Percentiles rank a stretch among this genome's conserved stretches.
Conservation (phyloP, 2,113 vertebrate genomes). For the Pseudorhombus dupliciocellatus region DNA sequence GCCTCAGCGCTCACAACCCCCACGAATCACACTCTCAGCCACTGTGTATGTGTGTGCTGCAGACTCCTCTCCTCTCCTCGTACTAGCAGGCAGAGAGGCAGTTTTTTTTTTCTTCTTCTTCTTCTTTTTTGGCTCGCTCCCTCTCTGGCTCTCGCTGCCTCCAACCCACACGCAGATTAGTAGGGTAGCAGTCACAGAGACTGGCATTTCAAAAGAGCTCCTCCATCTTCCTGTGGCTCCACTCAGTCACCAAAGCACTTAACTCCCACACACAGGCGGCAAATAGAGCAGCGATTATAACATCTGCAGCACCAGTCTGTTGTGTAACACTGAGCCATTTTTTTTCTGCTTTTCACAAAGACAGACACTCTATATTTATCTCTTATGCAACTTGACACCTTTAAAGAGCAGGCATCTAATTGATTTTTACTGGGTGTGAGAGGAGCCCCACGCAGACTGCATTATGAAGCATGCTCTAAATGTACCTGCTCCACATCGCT, state of each 20-base stretch:
- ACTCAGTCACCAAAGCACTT: conserved; percentile 58
- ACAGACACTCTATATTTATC: conserved; percentile 51
- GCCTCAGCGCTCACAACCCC: conserved; percentile 59
- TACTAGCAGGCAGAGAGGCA: conserved; percentile 32
- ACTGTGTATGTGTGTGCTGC: conserved; percentile 52
- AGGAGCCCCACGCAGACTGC: conserved; percentile 10
- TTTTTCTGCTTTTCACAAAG: conserved; percentile 12
- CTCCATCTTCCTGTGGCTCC: conserved; percentile 53
- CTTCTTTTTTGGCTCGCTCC: conserved; percentile 29
- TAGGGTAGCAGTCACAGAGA: conserved; percentile 62
- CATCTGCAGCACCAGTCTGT: conserved; percentile 61
- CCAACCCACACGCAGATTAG: conserved; percentile 73
- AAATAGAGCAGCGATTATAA: conserved; percentile 51
- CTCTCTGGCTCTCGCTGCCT: conserved; percentile 58
- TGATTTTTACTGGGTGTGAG: conserved; percentile 1
- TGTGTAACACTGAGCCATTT: conserved; percentile 53
- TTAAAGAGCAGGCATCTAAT: conserved; percentile 10
- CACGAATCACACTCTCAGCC: conserved; percentile 59
- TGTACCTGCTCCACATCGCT: conserved; percentile 6
- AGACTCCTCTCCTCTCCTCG: conserved; percentile 60
- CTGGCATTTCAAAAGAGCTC: conserved; percentile 66
- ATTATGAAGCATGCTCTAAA: conserved; percentile 37
- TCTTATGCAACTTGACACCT: conserved; percentile 58
- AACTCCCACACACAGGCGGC: conserved; percentile 62
- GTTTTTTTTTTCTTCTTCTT: conserved; percentile 7